Conservation (phyloP, 2,797 vertebrate species). For the Thamnophis elegans region DNA sequence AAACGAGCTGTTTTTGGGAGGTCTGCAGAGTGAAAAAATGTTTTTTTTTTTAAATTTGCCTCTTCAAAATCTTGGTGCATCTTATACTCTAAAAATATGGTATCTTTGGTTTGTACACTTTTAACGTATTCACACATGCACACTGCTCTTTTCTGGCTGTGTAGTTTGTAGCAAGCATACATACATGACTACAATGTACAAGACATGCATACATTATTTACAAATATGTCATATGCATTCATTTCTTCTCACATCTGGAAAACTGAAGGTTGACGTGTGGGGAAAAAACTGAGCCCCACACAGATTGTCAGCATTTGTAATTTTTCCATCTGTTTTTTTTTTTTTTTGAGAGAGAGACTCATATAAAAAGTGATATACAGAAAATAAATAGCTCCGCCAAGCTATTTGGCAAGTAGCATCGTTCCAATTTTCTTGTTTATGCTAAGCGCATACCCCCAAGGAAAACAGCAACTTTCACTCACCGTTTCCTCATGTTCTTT, state of each 20-base stretch:
- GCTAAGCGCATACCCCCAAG: neutral
- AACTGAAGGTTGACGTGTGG: neutral
- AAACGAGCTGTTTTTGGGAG: no score
- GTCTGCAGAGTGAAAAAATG: no score
- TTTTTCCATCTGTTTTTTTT: neutral
- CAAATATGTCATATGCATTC: neutral
- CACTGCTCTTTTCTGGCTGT: neutral
- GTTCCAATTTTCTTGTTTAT: neutral
- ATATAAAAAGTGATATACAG: neutral
- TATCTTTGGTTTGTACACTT: neutral
- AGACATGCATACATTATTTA: neutral
- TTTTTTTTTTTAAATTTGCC: no score
- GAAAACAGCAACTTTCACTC: slow-evolving; percentile 62
- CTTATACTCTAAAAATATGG: no score
- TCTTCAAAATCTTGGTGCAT: no score
- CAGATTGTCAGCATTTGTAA: neutral
- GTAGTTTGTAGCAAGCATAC: neutral
- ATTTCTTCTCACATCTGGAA: neutral
- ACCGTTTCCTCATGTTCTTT: slow-evolving; percentile 95
- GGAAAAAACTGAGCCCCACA: neutral
- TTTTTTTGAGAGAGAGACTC: neutral
- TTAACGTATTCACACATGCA: neutral
- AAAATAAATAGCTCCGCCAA: neutral
- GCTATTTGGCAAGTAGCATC: neutral
- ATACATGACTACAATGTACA: neutral